Percentiles rank a stretch among this genome's conserved stretches.
These are phyloP conservation scores for Phrynosoma blainvillii DNA, from an alignment of 2,113 vertebrate species.

Conservation along the genomic window DNA sequence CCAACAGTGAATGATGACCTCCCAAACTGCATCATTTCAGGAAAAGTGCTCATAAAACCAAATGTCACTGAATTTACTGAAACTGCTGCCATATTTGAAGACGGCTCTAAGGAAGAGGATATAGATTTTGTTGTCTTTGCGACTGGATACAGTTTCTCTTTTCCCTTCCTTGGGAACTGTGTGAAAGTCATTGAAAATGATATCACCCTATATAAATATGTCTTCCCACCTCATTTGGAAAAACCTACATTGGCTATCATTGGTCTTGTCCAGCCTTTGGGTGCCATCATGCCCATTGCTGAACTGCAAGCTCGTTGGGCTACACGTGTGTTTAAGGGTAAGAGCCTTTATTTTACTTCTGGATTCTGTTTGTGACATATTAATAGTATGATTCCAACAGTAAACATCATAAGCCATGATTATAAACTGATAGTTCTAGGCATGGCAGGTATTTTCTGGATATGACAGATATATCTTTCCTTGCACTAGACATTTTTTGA, in stretches of 20 bases:
- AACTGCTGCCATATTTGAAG: conserved; percentile 83
- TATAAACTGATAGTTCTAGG: not conserved
- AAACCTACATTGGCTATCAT: conserved; percentile 86
- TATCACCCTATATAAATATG: conserved; percentile 80
- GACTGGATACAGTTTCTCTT: conserved; percentile 85
- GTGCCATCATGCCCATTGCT: conserved; percentile 84
- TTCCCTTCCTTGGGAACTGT: conserved; percentile 82
- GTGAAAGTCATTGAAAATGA: conserved; percentile 76
- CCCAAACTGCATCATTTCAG: conserved; percentile 85
- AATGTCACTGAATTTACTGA: conserved; percentile 81
- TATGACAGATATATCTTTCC: not conserved
- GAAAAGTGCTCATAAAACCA: conserved; percentile 81
- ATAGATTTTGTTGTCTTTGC: conserved; percentile 87
- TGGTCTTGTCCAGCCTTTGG: conserved; percentile 81
- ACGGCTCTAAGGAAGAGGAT: conserved; percentile 83
- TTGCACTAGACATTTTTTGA: not conserved
- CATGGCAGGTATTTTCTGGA: not conserved
- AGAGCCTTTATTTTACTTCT: conserved; percentile 6
- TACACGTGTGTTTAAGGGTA: conserved; percentile 86
- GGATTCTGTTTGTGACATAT: not conserved
- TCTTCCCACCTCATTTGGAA: conserved; percentile 83
- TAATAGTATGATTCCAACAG: not conserved
- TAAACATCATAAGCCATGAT: not conserved
- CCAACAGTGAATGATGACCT: conserved; percentile 84
- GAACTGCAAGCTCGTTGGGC: conserved; percentile 94